Conservation (phyloP, 2,888 invertebrate species). For the Tigriopus californicus region DNA sequence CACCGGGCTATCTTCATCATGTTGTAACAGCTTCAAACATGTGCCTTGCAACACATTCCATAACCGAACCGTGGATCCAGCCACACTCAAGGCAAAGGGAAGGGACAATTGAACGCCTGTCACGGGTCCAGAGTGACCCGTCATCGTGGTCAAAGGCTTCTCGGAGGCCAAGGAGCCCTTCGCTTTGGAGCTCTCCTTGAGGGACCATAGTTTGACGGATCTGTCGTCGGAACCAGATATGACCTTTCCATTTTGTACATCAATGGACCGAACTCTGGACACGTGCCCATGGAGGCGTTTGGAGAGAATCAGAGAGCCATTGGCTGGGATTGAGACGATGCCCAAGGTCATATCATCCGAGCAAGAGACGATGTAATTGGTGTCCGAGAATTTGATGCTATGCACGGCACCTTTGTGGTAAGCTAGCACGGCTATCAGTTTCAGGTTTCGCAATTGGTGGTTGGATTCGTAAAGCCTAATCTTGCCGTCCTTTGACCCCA, state of each 20-base stretch:
- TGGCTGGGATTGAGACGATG: neutral
- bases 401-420: constrained; percentile 1
- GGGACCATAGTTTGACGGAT: constrained; percentile 7
- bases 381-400: neutral
- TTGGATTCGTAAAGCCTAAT: constrained; percentile 4
- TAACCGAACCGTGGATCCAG: constrained; percentile 6
- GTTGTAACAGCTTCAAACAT: neutral
- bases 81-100: constrained; percentile 1
- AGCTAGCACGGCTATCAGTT: constrained; percentile 6
- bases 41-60: neutral
- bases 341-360: constrained; percentile 13
- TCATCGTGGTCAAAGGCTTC: neutral
- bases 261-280: constrained; percentile 9
- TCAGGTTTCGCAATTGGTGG: neutral
- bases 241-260: neutral
- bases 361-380: neutral
- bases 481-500: constrained; percentile 6
- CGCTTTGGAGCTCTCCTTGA: neutral
- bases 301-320: constrained; percentile 9
- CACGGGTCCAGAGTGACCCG: constrained; percentile 10
- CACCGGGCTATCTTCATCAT: neutral
- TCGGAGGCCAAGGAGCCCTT: neutral
- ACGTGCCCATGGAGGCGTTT: constrained; percentile 10
- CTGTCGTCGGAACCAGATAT: constrained; percentile 9
- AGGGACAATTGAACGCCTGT: constrained; percentile 4